A percentile compares a stretch with the other conserved stretches of the same genome.
Conservation (phyloP, 2,888 invertebrate genomes). For the Himalopsyche anomala region DNA sequence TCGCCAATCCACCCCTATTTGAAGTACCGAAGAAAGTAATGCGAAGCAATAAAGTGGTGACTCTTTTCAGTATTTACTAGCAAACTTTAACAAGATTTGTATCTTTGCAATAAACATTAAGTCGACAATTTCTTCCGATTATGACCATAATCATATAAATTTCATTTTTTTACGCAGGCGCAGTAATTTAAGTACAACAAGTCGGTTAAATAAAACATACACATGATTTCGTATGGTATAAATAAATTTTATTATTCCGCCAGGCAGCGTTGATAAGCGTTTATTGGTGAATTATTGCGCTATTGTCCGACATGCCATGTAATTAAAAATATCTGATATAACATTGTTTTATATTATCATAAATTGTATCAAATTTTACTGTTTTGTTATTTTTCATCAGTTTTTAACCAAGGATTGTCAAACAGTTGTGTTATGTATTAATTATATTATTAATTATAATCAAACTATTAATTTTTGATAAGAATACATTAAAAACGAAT, state of each 20-base stretch:
- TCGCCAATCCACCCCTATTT: neutral
- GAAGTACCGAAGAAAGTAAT: slow-evolving; percentile 15
- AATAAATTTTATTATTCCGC: neutral
- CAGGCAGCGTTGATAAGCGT: neutral
- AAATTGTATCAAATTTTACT: too few relatives aligned
- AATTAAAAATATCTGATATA: neutral
- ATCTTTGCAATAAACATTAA: slow-evolving; percentile 19
- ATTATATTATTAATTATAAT: too few relatives aligned
- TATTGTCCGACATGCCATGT: neutral
- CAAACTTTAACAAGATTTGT: slow-evolving; percentile 1
- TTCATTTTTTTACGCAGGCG: neutral
- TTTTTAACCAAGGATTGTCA: too few relatives aligned
- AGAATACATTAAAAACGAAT: too few relatives aligned
- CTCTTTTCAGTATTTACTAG: neutral
- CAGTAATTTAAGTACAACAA: neutral
- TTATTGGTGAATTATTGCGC: neutral
- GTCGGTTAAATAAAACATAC: neutral
- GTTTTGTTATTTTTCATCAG: too few relatives aligned
- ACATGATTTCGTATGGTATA: neutral
- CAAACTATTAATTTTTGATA: too few relatives aligned
- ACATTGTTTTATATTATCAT: too few relatives aligned
- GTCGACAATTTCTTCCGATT: neutral
- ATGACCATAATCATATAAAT: slow-evolving; percentile 1
- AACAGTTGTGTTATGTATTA: too few relatives aligned
- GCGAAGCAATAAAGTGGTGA: neutral